Percentiles rank a stretch among this genome's conserved stretches.
phyloP scores from a whole-genome alignment of 2,888 invertebrate species.

The Platycheirus rosarum region DNA sequence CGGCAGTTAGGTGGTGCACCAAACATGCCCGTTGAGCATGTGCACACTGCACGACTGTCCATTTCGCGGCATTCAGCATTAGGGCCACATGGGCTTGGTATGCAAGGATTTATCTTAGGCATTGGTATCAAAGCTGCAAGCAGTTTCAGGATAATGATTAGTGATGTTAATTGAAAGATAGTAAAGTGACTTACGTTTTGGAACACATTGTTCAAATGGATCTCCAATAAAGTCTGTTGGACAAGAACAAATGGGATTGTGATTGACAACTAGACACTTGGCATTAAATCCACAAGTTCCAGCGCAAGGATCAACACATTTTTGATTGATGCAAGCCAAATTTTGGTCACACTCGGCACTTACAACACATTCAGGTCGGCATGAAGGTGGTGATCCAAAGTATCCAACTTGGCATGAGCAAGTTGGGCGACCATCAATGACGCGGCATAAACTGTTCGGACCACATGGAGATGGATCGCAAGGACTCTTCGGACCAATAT shows the following conservation, averaged over 20 bases:
- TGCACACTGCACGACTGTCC: constrained; percentile 88
- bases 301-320: constrained; percentile 90
- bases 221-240: constrained; percentile 88
- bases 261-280: constrained; percentile 90
- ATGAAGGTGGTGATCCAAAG: constrained; percentile 89
- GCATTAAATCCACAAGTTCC: constrained; percentile 91
- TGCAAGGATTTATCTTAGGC: constrained; percentile 85
- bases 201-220: constrained; percentile 88
- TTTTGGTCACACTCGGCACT: constrained; percentile 90
- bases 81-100: constrained; percentile 90
- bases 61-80: constrained; percentile 88
- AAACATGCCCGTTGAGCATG: constrained; percentile 88
- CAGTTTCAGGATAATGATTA: constrained; percentile 14
- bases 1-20: constrained; percentile 91
- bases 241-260: constrained; percentile 91
- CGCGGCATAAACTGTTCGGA: constrained; percentile 89
- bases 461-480: constrained; percentile 91
- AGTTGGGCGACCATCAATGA: constrained; percentile 88
- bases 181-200: constrained; percentile 79
- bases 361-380: constrained; percentile 90
- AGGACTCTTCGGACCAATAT: constrained; percentile 83
- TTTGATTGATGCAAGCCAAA: constrained; percentile 90
- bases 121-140: constrained; percentile 82
- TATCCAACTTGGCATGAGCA: constrained; percentile 90
- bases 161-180: neutral